Evolutionary conservation across 2,797 vertebrate genomes (phyloP), one percentile per base, ranked within the genome.

Genomic region (Malacoctenus gilli): DNA sequence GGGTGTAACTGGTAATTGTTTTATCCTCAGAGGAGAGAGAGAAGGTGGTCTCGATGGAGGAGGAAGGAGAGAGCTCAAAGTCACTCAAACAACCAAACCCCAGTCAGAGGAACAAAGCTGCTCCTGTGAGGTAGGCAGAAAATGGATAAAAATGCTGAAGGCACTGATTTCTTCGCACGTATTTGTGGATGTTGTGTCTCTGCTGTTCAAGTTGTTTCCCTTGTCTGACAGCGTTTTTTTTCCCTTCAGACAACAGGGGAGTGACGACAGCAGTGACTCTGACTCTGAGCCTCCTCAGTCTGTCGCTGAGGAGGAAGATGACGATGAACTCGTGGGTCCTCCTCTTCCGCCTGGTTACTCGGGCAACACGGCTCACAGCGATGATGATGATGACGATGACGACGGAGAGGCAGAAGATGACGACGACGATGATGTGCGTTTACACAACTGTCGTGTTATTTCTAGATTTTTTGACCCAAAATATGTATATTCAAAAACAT

Each of bases 341-440:
- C 91, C 95, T 5, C 90, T 92, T 61, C 93, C 93, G 2, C 90
- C 92, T 12, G 92, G 91, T 4, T 91, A 87, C 75, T 90, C 87
- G 49, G 90, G 86, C 25, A 88, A 77, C 47, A 78, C 62, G 0
- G 86, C 91, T 15, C 85, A 87, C 6, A 87, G 80, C 11, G 91
- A 89, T 0, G 91, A 92, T 0, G 87, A 89, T 0, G 89, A 91
- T 1, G 84, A 87, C 4, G 92, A 78, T 3, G 87, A 89, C 0
- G 89, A 91, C 1, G 84, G 86, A 4, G 92, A 78, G 3, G 68
- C 92, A 8, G 14, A 41, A 22, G 49, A 9, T 1, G 79, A 89
- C 44, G 92, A 93, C 1, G 89, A 93, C 56, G 89, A 93, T 64
- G 77, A 86, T 49, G 82, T 89, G 80, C 55, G 85, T 82, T 7